Evolutionary conservation across 92 coral and sea anemone species (phyloP), one percentile per base, ranked within the genome.

Genomic region (Umimayanthus kanabou): DNA sequence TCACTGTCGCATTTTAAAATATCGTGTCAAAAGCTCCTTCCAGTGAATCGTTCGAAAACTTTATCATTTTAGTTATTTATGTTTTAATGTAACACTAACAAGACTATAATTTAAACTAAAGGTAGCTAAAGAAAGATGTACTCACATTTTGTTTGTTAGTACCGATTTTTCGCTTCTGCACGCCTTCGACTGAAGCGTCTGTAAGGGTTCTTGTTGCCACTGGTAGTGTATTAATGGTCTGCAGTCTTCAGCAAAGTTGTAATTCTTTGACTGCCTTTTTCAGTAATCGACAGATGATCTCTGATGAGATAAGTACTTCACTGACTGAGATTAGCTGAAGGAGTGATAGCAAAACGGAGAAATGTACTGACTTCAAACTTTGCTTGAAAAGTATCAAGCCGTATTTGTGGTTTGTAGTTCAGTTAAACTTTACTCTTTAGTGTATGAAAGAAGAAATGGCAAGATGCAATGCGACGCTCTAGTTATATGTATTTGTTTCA

Each of bases 61-160:
- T 16, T 16, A 39, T 37, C 11, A 10, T 74, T 18, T 22, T 4
- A 18, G 0, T 61, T 5, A 57, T 14, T 14, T 9, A 9, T 4
- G 0, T 20, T 5, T 30, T 5, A 39, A 42, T 74, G 11, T 2
- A 73, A 7, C 23, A 73, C 39, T 20, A 15, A 30, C 77, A 39
- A 23, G 39, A 78, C 23, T 47, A 23, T 47, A 14, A 22, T 20
- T 22, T 40, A 5, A 78, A 45, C 65, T 15, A 20, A 75, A 73
- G 20, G 42, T 6, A 22, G 20, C 9, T 15, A 72, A 26, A 72
- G 1, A 9, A 26, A 9, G 2, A 25, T 20, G 10, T 73, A 88
- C 97, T 94, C 89, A 94, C 97, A 53, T 67, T 87, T 23, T 94
- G 97, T 81, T 94, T 94, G 66, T 79, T 87, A 2, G 93, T 95